Evolutionary conservation across 2,113 vertebrate genomes (phyloP), one percentile per base, ranked within the genome.

Genomic region (Limanda limanda): DNA sequence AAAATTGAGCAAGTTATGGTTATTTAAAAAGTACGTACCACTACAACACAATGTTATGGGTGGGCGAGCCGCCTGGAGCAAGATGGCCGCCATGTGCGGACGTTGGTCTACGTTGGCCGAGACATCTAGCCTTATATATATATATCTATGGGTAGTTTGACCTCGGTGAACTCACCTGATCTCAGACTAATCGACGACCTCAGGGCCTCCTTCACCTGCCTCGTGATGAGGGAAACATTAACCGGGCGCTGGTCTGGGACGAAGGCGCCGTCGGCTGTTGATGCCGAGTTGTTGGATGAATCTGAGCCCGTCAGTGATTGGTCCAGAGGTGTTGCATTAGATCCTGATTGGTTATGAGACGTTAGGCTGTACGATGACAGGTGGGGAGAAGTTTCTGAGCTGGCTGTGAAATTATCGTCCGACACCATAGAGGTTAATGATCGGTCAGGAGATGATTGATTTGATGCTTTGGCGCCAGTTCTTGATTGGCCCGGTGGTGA

Each of bases 191-290:
- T 10, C 11, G 74, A 68, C 5, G 85, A 76, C 84, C 70, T 88
- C 71, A 86, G 69, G 13, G 74, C 83, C 79, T 92, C 92, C 74
- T 91, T 89, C 17, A 67, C 78, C 74, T 89, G 80, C 58, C 81
- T 72, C 66, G 54, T 86, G 61, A 84, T 76, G 52, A 56, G 47
- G 0, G 88, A 88, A 45, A 25, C 17, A 24, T 91, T 83, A 2
- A 68, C 47, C 18, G 64, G 55, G 69, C 6, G 81, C 20, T 77
- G 79, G 0, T 84, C 78, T 47, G 48, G 20, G n/a, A 78, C 74
- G 17, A 81, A 31, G 31, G 18, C 40, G 70, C 52, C 37, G 0
- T 37, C 66, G 40, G 45, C 25, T 17, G 63, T 17, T 60, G 61
- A 3, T 21, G 58, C 15, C 9, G 54, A 59, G 8, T 71, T 64